A percentile compares a stretch with the other conserved stretches of the same genome.
Conservation (phyloP, 2,113 vertebrate genomes). For the Plestiodon gilberti region DNA sequence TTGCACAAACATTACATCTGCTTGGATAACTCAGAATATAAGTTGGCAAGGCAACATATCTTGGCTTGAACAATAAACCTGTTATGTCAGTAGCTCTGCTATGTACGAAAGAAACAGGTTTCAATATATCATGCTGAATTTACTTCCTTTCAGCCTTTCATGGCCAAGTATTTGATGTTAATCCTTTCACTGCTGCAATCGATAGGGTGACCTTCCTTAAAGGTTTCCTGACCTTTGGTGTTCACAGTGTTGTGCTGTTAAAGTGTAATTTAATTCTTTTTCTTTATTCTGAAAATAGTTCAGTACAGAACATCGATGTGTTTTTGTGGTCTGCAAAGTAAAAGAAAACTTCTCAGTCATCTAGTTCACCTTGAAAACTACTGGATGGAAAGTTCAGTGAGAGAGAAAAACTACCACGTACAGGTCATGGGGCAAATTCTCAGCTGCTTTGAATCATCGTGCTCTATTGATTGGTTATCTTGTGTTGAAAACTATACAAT, state of each 20-base stretch:
- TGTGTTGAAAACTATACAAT: background rate
- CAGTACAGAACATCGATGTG: slow-evolving; percentile 40
- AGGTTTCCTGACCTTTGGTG: slow-evolving; percentile 61
- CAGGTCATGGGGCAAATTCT: background rate
- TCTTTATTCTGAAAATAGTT: slow-evolving; percentile 59
- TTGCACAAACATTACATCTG: slow-evolving; percentile 72
- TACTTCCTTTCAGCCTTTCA: slow-evolving; percentile 71
- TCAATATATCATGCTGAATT: slow-evolving; percentile 70
- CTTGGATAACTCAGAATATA: slow-evolving; percentile 72
- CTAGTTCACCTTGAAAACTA: slow-evolving; percentile 40
- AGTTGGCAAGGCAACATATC: slow-evolving; percentile 74
- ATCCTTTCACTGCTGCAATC: slow-evolving; percentile 59
- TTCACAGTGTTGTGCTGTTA: slow-evolving; percentile 50
- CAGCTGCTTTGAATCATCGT: background rate
- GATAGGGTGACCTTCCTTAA: slow-evolving; percentile 55
- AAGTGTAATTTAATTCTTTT: slow-evolving; percentile 63
- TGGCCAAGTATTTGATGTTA: slow-evolving; percentile 58
- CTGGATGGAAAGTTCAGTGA: background rate
- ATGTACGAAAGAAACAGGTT: slow-evolving; percentile 65
- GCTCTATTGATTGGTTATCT: slow-evolving; percentile 2
- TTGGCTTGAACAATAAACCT: slow-evolving; percentile 70
- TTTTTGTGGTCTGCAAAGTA: slow-evolving; percentile 25
- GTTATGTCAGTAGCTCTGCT: slow-evolving; percentile 64
- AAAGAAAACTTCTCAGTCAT: slow-evolving; percentile 49
- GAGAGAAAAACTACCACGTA: background rate